Conservation (phyloP, 2,888 invertebrate genomes). For the Quadroppia sp. region DNA sequence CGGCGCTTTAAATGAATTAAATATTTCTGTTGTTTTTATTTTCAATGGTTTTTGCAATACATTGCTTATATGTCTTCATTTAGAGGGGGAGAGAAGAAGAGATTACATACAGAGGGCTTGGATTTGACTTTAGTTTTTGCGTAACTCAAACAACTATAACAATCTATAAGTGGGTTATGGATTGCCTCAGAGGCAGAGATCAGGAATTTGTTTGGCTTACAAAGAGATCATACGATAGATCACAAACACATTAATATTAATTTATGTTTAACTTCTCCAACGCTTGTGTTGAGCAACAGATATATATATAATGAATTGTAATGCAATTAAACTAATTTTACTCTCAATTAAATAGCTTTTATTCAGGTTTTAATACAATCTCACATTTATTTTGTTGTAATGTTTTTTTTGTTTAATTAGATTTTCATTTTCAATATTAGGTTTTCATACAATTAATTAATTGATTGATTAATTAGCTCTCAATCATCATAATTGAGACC, state of each 20-base stretch:
- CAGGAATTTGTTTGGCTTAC: not conserved
- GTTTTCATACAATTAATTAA: not conserved
- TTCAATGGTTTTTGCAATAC: not conserved
- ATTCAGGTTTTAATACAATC: too few species aligned
- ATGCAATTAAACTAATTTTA: not conserved
- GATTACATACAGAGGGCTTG: constrained; percentile 7
- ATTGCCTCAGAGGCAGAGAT: constrained; percentile 5
- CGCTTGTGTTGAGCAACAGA: constrained; percentile 8
- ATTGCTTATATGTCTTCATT: constrained; percentile 2
- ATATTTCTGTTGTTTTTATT: not conserved
- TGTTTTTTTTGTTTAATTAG: not conserved
- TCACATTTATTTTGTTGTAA: not conserved
- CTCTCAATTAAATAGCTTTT: not conserved
- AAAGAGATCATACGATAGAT: constrained; percentile 21
- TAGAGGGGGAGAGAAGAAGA: not conserved
- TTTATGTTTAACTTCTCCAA: not conserved
- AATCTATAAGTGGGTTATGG: constrained; percentile 4
- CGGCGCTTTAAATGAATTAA: not conserved
- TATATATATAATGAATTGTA: not conserved
- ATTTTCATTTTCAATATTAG: not conserved
- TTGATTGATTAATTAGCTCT: constrained; percentile 24
- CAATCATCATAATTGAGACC: not conserved
- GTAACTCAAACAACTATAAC: constrained; percentile 9
- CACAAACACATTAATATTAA: constrained; percentile 1
- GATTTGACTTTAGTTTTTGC: not conserved